A percentile compares a stretch with the other conserved stretches of the same genome.
These are phyloP conservation scores for Achlya flavicornis DNA, from an alignment of 2,888 invertebrate species.

Conservation along the genomic window DNA sequence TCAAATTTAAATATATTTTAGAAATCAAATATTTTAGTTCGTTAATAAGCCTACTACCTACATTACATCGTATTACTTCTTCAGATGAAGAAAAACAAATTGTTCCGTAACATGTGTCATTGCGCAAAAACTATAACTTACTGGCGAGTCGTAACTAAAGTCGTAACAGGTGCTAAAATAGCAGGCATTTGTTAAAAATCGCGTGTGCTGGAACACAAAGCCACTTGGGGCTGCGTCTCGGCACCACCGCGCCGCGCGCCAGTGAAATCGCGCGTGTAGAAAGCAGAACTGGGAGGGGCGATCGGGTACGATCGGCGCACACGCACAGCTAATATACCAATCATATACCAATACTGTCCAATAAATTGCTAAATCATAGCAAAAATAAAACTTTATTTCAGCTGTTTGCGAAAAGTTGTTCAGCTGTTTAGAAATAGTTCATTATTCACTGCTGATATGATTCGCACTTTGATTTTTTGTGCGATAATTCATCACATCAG, in stretches of 20 bases:
- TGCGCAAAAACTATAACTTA: conserved; percentile 8
- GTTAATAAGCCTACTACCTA: no score
- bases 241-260: conserved; percentile 30
- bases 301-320: conserved; percentile 45
- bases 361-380: not conserved
- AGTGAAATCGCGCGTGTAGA: conserved; percentile 83
- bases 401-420: no score
- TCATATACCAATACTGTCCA: conserved; percentile 42
- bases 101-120: not conserved
- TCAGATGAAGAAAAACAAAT: not conserved
- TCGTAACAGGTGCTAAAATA: conserved; percentile 55
- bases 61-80: not conserved
- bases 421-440: not conserved
- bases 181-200: conserved; percentile 69
- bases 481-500: not conserved
- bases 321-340: conserved; percentile 58
- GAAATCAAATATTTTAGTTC: no score
- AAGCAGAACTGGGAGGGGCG: conserved; percentile 80
- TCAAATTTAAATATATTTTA: no score
- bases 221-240: conserved; percentile 42
- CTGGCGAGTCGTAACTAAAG: conserved; percentile 25
- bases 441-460: not conserved
- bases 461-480: not conserved
- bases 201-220: conserved; percentile 64
- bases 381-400: not conserved